Conservation (phyloP, 1,140 invertebrate species). For the Diachasmimorpha longicaudata region DNA sequence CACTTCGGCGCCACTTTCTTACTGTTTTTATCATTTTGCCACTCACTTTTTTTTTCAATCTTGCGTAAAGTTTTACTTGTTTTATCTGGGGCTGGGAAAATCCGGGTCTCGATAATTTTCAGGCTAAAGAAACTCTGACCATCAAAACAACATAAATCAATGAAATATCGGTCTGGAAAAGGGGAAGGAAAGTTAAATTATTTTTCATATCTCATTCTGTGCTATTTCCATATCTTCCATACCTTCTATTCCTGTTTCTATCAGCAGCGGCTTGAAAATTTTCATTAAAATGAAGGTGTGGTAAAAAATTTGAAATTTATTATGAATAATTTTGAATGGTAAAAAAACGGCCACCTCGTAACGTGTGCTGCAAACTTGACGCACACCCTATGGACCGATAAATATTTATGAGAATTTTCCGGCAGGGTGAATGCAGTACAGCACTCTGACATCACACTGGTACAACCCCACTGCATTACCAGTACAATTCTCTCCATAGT, state of each 20-base stretch:
- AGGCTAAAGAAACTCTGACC: neutral
- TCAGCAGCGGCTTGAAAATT: neutral
- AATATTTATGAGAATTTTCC: conserved; percentile 43
- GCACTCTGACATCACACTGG: conserved; percentile 13
- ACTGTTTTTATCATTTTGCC: neutral
- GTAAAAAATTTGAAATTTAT: conserved; percentile 4
- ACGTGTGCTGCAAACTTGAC: neutral
- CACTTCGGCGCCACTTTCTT: conserved; percentile 9
- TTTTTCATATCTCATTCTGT: too few species aligned
- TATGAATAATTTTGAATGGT: neutral
- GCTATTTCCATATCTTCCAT: too few species aligned
- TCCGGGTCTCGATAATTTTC: neutral
- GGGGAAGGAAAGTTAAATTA: too few species aligned
- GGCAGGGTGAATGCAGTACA: neutral
- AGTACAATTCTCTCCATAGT: neutral
- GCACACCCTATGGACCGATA: conserved; percentile 16
- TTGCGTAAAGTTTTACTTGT: neutral
- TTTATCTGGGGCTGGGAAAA: neutral
- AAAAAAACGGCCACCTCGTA: neutral
- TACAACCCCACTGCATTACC: neutral
- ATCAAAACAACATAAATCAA: neutral
- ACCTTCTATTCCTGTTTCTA: too few species aligned
- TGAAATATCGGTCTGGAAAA: neutral
- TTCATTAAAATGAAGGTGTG: neutral
- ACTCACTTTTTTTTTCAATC: neutral